A percentile compares a stretch with the other conserved stretches of the same genome.
Conservation (phyloP, 2,797 vertebrate genomes). For the Cetoscarus ocellatus region DNA sequence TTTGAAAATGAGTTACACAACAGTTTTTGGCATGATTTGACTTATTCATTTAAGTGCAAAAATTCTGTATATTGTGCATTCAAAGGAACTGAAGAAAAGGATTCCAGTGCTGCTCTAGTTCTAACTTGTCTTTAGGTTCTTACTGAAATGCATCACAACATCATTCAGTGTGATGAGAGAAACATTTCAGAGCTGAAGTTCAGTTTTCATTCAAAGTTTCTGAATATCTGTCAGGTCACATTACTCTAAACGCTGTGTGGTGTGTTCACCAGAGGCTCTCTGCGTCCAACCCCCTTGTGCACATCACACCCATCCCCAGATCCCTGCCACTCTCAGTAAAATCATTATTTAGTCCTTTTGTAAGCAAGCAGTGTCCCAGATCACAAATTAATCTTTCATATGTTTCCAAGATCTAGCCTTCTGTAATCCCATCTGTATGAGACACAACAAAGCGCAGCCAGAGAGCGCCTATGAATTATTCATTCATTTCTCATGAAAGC, state of each 20-base stretch:
- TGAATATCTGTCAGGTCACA: slow-evolving; percentile 66
- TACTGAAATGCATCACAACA: slow-evolving; percentile 17
- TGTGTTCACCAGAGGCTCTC: slow-evolving; percentile 64
- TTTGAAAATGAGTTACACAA: too few species aligned
- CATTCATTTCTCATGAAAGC: slow-evolving; percentile 88
- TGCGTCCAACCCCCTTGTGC: slow-evolving; percentile 64
- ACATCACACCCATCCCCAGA: slow-evolving; percentile 75
- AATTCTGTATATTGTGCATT: slow-evolving; percentile 18
- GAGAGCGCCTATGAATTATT: slow-evolving; percentile 87
- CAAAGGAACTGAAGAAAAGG: slow-evolving; percentile 27
- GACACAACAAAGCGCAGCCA: slow-evolving; percentile 88
- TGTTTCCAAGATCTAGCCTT: slow-evolving; percentile 89
- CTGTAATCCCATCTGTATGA: slow-evolving; percentile 90
- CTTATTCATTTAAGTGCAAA: too few species aligned
- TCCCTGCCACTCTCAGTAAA: slow-evolving; percentile 82
- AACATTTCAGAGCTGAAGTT: slow-evolving; percentile 45
- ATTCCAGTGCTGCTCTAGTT: slow-evolving; percentile 24
- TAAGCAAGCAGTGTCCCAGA: slow-evolving; percentile 88
- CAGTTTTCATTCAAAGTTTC: slow-evolving; percentile 63
- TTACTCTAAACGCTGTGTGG: slow-evolving; percentile 53
- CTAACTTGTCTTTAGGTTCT: slow-evolving; percentile 21
- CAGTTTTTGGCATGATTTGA: too few species aligned
- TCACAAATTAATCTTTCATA: slow-evolving; percentile 92
- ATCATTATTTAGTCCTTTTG: slow-evolving; percentile 90
- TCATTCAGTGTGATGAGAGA: slow-evolving; percentile 37